Base-by-base conservation (phyloP, 2,797 vertebrate species). In the Cossypha caffra region DNA sequence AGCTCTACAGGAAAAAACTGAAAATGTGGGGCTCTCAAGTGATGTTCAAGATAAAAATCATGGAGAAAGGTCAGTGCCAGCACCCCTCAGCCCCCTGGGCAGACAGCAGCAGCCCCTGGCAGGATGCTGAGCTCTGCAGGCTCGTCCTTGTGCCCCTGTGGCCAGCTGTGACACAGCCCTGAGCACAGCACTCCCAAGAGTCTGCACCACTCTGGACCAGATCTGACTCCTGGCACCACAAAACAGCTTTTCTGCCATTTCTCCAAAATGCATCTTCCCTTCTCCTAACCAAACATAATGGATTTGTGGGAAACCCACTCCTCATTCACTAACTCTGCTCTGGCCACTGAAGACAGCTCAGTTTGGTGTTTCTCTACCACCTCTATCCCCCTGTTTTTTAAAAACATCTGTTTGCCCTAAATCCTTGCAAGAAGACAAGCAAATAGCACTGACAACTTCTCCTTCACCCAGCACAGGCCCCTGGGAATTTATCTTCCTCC, bases 1-100 rank as follows among this genome's bases (percentile, higher is more conserved):
- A 31, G 31, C 21, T 43, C 33, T 50, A n/a, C 2, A 16, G 55
- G 21, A 71, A 66, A 33, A 77, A 38, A 4, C 7, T 13, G 5
- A 57, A 67, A 37, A 62, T 16, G 0, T 11, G 4, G 7, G 5
- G 8, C 25, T 51, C 48, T 67, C 25, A 33, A 16, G 35, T 13
- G 43, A 75, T n/a, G n/a, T n/a, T n/a, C n/a, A n/a, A n/a, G n/a
- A n/a, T 5, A 4, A 42, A 74, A 45, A 59, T 1, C 0, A 0
- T 1, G 23, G 26, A 67, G 35, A 43, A 74, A 45, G 17, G 38
- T 33, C 54, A 26, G 19, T 18, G 62, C 10, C 66, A 50, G 50
- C 40, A 57, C 1, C 40, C 16, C 64, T 35, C 26, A 13, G 50
- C 8, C 16, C 15, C 38, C 59, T 63, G 8, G 1, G 59, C 23